A percentile compares a stretch with the other conserved stretches of the same genome.
phyloP scores from a whole-genome alignment of 2,797 vertebrate genomes.

The Uromys caudimaculatus region DNA sequence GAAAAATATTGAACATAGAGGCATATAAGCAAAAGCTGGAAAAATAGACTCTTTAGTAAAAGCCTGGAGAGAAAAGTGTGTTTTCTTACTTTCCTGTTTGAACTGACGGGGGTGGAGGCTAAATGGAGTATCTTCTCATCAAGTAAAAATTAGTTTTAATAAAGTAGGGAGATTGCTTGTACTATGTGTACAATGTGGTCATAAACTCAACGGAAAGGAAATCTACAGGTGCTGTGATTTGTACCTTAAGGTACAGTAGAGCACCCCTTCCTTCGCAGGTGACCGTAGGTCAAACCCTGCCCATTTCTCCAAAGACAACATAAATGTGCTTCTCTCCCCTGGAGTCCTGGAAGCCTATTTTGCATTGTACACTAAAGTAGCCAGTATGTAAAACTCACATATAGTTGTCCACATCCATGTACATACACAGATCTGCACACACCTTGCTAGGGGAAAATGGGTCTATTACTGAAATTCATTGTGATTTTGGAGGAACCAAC shows the following conservation, averaged over 20 bases:
- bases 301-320: not conserved
- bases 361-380: not conserved
- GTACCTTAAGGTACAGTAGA: not conserved
- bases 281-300: not conserved
- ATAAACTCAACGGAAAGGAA: constrained; percentile 12
- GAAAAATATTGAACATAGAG: constrained; percentile 75
- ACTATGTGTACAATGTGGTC: not conserved
- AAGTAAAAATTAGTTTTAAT: constrained; percentile 44
- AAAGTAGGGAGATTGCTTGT: constrained; percentile 28
- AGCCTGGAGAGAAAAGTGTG: constrained; percentile 9
- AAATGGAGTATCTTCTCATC: constrained; percentile 20
- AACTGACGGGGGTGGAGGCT: constrained; percentile 22
- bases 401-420: not conserved
- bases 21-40: constrained; percentile 69
- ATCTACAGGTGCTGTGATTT: not conserved
- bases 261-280: not conserved
- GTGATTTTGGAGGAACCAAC: constrained; percentile 36
- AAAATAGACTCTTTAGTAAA: constrained; percentile 66
- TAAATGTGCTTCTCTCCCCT: not conserved
- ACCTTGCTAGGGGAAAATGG: not conserved
- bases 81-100: constrained; percentile 28
- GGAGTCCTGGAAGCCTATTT: not conserved
- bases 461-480: constrained; percentile 3
- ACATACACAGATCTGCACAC: too few species aligned
- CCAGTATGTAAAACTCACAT: not conserved